Base-by-base conservation (phyloP, 2,888 invertebrate species). In the Calameuta idolon region DNA sequence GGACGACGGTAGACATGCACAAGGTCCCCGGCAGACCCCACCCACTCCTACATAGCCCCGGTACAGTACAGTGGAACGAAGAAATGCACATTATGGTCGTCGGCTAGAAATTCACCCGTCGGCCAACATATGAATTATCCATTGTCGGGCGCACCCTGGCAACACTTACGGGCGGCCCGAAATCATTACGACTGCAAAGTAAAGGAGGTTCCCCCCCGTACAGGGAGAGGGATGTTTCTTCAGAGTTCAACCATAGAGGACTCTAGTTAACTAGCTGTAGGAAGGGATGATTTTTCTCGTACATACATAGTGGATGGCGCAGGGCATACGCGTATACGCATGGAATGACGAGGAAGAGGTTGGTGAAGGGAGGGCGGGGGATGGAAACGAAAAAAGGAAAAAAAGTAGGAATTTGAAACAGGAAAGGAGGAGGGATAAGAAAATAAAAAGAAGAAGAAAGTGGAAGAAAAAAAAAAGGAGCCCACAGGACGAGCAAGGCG, bases 401-500 rank as follows among this genome's bases (percentile, higher is more conserved):
- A 34, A 69, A 34, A 69, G 69, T 34, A 74, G 31, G 76, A 35
- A 23, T 69, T 76, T 79, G 75, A 77, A 74, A 79, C 71, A 76
- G 69, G 68, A 55, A 33, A 68, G 68, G 75, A 37, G 69, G 35
- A 69, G 69, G 73, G 74, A 77, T 73, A 79, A 75, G 76, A 79
- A 77, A 76, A 77, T 80, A 77, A 81, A 77, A 79, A 77, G 69
- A 76, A 33, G 69, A 76, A 69, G 74, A 69, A 74, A 75, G 75
- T 71, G 77, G 75, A 71, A 73, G 79, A 76, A 83, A 79, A 80
- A 75, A 73, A 31, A 78, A 34, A 74, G 69, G 77, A 71, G 30
- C 12, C 34, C 80, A 79, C 80, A 79, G 84, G 83, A 83, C 85
- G 83, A 84, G 85, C 83, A 83, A 83, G 79, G 82, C 81, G 81